phyloP scores from a whole-genome alignment of 2,888 invertebrate genomes.

The Physocephala rufipes region DNA sequence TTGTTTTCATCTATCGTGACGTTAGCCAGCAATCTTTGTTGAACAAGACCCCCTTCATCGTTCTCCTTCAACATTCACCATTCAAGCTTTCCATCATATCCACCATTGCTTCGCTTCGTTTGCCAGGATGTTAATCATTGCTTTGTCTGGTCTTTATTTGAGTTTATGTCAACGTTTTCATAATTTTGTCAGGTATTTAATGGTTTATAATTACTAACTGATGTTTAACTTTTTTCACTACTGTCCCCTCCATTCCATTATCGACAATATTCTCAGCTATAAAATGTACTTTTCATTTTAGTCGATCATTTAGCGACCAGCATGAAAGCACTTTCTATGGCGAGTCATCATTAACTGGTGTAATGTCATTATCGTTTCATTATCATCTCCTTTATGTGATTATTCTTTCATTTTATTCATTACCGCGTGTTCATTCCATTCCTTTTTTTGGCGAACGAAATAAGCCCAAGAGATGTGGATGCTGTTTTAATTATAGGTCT shows the following conservation, averaged over 20 bases:
- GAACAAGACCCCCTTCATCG: constrained; percentile 13
- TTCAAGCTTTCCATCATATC: too few relatives aligned
- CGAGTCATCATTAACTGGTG: too few relatives aligned
- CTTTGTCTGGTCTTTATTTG: background rate
- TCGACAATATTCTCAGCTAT: constrained; percentile 3
- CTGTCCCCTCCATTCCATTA: constrained; percentile 6
- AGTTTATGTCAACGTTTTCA: background rate
- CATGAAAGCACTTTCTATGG: too few relatives aligned
- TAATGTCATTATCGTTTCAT: constrained; percentile 2
- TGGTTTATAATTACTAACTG: background rate
- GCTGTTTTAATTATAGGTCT: constrained; percentile 60
- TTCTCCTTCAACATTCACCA: background rate
- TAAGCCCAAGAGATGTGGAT: constrained; percentile 47
- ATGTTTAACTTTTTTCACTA: background rate
- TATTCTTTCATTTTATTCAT: constrained; percentile 21
- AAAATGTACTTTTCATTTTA: background rate
- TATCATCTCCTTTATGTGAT: constrained; percentile 4
- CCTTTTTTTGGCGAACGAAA: constrained; percentile 36
- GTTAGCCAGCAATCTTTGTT: constrained; percentile 19
- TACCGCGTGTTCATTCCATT: constrained; percentile 29
- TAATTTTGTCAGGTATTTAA: background rate
- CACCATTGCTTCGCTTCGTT: constrained; percentile 5
- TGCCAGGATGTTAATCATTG: background rate
- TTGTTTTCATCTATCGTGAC: constrained; percentile 23
- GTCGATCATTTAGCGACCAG: too few relatives aligned